Conservation (phyloP, 1,140 invertebrate species). For the Macrobrachium rosenbergii region DNA sequence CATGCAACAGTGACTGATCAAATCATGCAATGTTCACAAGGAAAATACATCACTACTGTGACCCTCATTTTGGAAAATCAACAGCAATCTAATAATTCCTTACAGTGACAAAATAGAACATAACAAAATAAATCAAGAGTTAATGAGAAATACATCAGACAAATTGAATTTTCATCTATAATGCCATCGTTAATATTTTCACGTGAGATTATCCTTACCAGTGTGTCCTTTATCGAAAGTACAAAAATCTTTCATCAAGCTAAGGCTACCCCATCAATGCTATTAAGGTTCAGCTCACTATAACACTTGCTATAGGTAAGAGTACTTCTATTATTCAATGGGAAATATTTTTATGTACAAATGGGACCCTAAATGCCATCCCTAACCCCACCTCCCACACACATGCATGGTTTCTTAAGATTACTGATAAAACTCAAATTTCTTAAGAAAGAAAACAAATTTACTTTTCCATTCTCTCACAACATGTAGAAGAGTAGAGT, state of each 20-base stretch:
- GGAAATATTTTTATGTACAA: slow-evolving; percentile 1
- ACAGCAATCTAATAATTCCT: neutral
- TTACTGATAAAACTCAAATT: too few relatives aligned
- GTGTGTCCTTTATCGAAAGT: slow-evolving; percentile 28
- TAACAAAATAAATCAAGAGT: neutral
- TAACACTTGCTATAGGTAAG: slow-evolving; percentile 27
- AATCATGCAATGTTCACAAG: slow-evolving; percentile 26
- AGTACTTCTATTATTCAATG: neutral
- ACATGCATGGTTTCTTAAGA: too few relatives aligned
- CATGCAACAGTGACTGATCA: slow-evolving; percentile 10
- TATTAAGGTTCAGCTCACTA: slow-evolving; percentile 24
- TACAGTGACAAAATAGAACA: neutral
- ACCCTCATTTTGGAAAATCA: neutral
- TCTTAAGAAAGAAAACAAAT: too few relatives aligned
- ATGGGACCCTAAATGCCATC: neutral
- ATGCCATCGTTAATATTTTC: slow-evolving; percentile 1
- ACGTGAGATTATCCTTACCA: neutral
- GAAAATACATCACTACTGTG: slow-evolving; percentile 20
- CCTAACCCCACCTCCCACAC: too few relatives aligned
- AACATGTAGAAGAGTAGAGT: too few relatives aligned
- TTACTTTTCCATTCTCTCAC: too few relatives aligned
- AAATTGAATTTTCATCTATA: neutral
- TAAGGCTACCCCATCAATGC: slow-evolving; percentile 15
- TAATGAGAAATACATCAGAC: slow-evolving; percentile 5
- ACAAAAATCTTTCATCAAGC: slow-evolving; percentile 29